These are phyloP conservation scores for Dryobotodes eremita DNA, from an alignment of 2,888 invertebrate species.

Conservation along the genomic window DNA sequence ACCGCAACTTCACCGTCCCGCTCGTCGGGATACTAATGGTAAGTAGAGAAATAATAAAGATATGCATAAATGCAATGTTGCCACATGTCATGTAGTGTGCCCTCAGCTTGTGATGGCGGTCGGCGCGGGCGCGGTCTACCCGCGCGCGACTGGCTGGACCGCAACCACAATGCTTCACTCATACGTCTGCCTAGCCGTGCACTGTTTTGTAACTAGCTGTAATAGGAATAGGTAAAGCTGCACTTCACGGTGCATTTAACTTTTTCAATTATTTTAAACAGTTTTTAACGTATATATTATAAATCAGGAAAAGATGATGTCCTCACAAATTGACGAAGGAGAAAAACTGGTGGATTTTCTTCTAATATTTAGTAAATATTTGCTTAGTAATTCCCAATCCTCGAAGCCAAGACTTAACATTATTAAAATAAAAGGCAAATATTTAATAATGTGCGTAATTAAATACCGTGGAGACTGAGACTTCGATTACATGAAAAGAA, in stretches of 20 bases:
- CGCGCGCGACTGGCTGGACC: conserved; percentile 48
- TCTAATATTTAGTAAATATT: conserved; percentile 3
- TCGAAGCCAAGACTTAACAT: conserved; percentile 2
- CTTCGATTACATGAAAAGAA: not conserved
- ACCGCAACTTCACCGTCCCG: conserved; percentile 36
- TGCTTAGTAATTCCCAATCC: conserved; percentile 11
- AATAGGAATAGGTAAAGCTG: conserved; percentile 2
- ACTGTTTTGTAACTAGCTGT: conserved; percentile 37
- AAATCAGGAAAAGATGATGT: not conserved
- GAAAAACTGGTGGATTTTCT: not conserved
- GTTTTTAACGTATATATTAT: not conserved
- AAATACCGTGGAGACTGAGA: not conserved
- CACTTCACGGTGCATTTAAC: not conserved
- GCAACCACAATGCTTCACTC: conserved; percentile 67
- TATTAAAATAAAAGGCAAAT: conserved; percentile 34
- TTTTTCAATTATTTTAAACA: not conserved
- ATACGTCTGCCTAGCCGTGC: conserved; percentile 50
- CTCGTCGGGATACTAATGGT: conserved; percentile 17
- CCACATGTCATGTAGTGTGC: conserved; percentile 53
- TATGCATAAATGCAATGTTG: conserved; percentile 17
- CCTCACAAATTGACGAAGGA: not conserved
- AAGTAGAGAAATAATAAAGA: conserved; percentile 27
- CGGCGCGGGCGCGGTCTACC: conserved; percentile 29
- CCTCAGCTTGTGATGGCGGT: conserved; percentile 23
- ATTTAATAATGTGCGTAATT: conserved; percentile 22